These are phyloP conservation scores for Adrianichthys oophorus DNA, from an alignment of 2,797 vertebrate genomes.

Conservation along the genomic window DNA sequence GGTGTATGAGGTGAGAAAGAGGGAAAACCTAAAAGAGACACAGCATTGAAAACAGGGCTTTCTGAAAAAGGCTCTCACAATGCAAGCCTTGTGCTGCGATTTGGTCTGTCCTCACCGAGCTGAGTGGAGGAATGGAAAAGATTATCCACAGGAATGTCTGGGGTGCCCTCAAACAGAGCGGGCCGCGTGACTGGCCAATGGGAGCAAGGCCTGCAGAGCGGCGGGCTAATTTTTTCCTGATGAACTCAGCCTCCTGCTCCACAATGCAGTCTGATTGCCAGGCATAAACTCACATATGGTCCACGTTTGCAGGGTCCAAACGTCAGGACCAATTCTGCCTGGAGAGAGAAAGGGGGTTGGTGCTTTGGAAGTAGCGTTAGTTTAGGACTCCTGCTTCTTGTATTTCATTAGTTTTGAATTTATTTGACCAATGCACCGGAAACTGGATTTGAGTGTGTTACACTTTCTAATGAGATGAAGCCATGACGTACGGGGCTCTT, in stretches of 20 bases:
- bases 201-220: slow-evolving; percentile 71
- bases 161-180: slow-evolving; percentile 85
- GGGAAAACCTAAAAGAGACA: slow-evolving; percentile 59
- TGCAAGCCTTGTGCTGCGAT: slow-evolving; percentile 81
- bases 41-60: slow-evolving; percentile 72
- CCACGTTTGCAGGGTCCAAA: slow-evolving; percentile 78
- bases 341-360: slow-evolving; percentile 53
- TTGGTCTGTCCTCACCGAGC: slow-evolving; percentile 77
- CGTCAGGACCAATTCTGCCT: slow-evolving; percentile 75
- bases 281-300: slow-evolving; percentile 80
- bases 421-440: slow-evolving; percentile 16
- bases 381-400: slow-evolving; percentile 36
- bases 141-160: slow-evolving; percentile 89
- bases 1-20: slow-evolving; percentile 66
- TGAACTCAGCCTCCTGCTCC: slow-evolving; percentile 83
- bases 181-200: slow-evolving; percentile 78
- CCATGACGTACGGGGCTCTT: slow-evolving; percentile 46
- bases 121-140: slow-evolving; percentile 85
- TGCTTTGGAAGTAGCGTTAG: slow-evolving; percentile 47
- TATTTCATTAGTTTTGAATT: slow-evolving; percentile 47
- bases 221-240: slow-evolving; percentile 86
- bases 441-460: slow-evolving; percentile 5
- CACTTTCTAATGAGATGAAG: slow-evolving; percentile 15
- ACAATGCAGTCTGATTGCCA: slow-evolving; percentile 83
- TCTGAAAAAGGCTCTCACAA: slow-evolving; percentile 76